A percentile compares a stretch with the other conserved stretches of the same genome.
Evolutionary conservation across 2,888 invertebrate species (phyloP).

Genomic region (Peribatodes rhomboidaria): DNA sequence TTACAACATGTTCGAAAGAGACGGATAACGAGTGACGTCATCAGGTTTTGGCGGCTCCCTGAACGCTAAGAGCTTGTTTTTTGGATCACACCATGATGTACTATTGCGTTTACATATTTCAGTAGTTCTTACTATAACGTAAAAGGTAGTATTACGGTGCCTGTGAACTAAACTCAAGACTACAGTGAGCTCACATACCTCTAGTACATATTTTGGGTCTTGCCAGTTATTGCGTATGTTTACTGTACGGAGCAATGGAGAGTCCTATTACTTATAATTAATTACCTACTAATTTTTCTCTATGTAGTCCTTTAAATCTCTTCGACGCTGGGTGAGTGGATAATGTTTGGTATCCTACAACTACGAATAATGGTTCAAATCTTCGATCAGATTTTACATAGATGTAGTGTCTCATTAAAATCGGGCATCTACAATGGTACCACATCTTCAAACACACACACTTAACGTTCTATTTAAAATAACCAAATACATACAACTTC

Average conservation of each 20-base stretch:
- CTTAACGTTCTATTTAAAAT: no score
- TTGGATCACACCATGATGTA: no score
- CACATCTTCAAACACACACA: no score
- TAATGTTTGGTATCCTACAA: slow-evolving; percentile 8
- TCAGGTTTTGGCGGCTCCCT: no score
- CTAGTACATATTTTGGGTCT: slow-evolving; percentile 32
- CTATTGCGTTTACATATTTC: slow-evolving; percentile 12
- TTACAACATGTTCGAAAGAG: no score
- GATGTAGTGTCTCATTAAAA: no score
- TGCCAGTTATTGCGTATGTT: slow-evolving; percentile 23
- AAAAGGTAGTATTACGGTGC: slow-evolving; percentile 28
- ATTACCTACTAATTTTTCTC: slow-evolving; percentile 19
- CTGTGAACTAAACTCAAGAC: slow-evolving; percentile 29
- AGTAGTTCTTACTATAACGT: slow-evolving; percentile 19
- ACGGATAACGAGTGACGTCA: no score
- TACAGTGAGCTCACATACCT: slow-evolving; percentile 31
- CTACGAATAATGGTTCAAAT: no score
- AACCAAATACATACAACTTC: no score
- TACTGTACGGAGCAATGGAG: slow-evolving; percentile 14
- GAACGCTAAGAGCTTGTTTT: no score
- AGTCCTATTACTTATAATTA: slow-evolving; percentile 19
- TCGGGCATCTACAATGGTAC: no score
- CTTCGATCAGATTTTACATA: no score
- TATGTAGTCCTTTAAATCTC: slow-evolving; percentile 16
- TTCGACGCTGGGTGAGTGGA: slow-evolving; percentile 8